phyloP scores from a whole-genome alignment of 2,888 invertebrate species.

The Morinoia aosen region DNA sequence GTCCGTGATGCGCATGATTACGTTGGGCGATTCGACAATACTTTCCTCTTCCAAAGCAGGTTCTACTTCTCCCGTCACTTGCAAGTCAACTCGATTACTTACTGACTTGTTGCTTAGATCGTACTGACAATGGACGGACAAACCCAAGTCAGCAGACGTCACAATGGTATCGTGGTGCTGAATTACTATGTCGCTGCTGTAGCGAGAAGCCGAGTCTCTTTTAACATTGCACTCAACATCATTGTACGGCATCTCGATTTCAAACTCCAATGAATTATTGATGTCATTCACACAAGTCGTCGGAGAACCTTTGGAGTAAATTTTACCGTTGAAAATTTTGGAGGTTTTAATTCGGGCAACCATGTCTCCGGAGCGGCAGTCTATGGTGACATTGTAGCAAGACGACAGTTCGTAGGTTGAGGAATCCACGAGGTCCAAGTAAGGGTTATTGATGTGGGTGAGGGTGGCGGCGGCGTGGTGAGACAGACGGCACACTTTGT shows the following conservation, averaged over 20 bases:
- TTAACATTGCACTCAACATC: constrained; percentile 93
- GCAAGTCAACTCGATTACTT: constrained; percentile 83
- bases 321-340: constrained; percentile 92
- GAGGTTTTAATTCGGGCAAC: constrained; percentile 91
- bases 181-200: constrained; percentile 88
- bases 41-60: constrained; percentile 90
- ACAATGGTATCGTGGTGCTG: constrained; percentile 97
- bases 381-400: constrained; percentile 94
- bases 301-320: constrained; percentile 94
- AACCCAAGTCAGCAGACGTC: constrained; percentile 91
- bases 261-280: constrained; percentile 88
- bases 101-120: constrained; percentile 95
- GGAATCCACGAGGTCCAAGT: constrained; percentile 82
- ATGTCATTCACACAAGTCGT: constrained; percentile 93
- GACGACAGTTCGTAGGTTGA: constrained; percentile 92
- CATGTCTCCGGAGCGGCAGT: constrained; percentile 91
- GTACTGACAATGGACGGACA: constrained; percentile 94
- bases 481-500: constrained; percentile 91
- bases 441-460: constrained; percentile 73
- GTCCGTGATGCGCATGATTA: constrained; percentile 80
- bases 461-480: constrained; percentile 92
- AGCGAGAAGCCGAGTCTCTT: constrained; percentile 88
- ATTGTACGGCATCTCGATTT: constrained; percentile 91
- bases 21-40: constrained; percentile 92
- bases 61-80: constrained; percentile 89